A percentile compares a stretch with the other conserved stretches of the same genome.
Conservation (phyloP, 2,888 invertebrate genomes). For the Syrista parreyssii region DNA sequence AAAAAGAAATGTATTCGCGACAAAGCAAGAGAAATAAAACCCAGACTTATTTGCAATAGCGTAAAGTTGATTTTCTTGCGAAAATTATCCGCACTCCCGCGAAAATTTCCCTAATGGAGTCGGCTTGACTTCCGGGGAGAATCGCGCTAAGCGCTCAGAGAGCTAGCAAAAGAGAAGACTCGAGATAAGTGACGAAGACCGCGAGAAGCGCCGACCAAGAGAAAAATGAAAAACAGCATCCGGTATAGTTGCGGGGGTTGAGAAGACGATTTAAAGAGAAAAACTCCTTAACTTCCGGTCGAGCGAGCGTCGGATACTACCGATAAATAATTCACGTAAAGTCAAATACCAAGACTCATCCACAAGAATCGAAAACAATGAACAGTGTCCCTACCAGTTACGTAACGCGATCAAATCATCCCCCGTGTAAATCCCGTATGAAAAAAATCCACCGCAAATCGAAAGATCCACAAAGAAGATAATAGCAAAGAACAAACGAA, state of each 20-base stretch:
- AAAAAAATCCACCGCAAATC: not conserved
- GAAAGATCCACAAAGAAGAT: not conserved
- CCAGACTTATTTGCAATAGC: not conserved
- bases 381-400: not conserved
- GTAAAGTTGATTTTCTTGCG: not conserved
- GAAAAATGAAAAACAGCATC: not conserved
- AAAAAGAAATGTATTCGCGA: not conserved
- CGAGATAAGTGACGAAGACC: not conserved
- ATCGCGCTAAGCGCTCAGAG: not conserved
- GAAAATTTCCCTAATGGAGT: not conserved
- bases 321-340: not conserved
- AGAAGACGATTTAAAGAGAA: not conserved
- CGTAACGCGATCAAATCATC: not conserved
- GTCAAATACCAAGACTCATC: not conserved
- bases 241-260: not conserved
- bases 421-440: not conserved
- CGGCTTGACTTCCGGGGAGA: not conserved
- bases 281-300: not conserved
- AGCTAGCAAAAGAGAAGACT: not conserved
- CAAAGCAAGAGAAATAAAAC: not conserved
- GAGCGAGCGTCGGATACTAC: not conserved
- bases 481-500: not conserved
- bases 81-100: not conserved
- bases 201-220: too few species aligned
- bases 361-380: not conserved